Evolutionary conservation across 2,797 vertebrate species (phyloP).

Genomic region (Tiaroga cobitis): DNA sequence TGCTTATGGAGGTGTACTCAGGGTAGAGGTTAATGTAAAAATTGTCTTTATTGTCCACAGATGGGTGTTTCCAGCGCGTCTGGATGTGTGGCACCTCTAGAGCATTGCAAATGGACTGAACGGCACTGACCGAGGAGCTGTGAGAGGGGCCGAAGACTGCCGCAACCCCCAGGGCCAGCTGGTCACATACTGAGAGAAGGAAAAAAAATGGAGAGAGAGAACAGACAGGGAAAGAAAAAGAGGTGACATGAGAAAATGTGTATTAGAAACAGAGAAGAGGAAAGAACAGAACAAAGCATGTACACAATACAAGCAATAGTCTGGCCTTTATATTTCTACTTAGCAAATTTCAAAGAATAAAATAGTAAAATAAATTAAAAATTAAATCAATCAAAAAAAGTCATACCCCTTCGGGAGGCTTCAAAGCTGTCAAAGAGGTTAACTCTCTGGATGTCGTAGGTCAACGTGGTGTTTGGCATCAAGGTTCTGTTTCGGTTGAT

Average conservation of each 20-base stretch:
- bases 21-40: conserved; percentile 97
- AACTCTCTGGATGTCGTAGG: conserved; percentile 98
- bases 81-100: conserved; percentile 97
- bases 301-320: background rate
- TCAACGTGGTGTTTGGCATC: conserved; percentile 95
- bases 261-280: background rate
- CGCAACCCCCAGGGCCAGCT: conserved; percentile 93
- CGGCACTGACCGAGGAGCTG: conserved; percentile 93
- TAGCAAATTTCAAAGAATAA: background rate
- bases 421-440: conserved; percentile 97
- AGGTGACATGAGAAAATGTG: background rate
- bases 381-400: background rate
- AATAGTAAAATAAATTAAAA: background rate
- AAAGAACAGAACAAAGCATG: background rate
- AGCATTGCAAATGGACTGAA: conserved; percentile 97
- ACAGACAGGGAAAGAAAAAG: background rate
- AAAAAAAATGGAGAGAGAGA: background rate
- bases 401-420: conserved; percentile 93
- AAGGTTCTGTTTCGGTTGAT: conserved; percentile 97
- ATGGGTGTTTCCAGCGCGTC: conserved; percentile 94
- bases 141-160: conserved; percentile 94
- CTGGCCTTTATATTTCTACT: background rate
- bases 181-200: conserved; percentile 87
- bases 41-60: conserved; percentile 90
- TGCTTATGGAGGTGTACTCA: conserved; percentile 91